Evolutionary conservation across 2,113 vertebrate genomes (phyloP).

Genomic region (Calidris pugnax): DNA sequence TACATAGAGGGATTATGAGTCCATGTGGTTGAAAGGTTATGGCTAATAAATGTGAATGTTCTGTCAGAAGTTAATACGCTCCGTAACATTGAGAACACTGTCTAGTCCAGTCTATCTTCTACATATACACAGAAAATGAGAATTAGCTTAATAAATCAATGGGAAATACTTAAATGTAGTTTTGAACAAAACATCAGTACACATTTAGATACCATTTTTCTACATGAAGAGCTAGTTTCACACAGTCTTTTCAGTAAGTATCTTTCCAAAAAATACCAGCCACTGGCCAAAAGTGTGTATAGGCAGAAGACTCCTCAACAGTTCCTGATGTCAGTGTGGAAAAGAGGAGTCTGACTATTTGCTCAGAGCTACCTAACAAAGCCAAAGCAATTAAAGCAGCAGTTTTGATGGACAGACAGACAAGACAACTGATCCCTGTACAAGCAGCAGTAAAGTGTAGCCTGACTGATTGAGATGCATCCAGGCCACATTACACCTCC

Average conservation of each 20-base stretch:
- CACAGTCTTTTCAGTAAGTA: background rate
- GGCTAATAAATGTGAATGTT: background rate
- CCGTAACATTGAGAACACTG: background rate
- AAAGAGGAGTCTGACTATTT: background rate
- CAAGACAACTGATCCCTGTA: background rate
- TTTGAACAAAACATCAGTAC: background rate
- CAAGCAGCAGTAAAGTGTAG: background rate
- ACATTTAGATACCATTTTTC: background rate
- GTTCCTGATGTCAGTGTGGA: background rate
- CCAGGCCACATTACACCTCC: background rate
- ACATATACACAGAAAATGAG: background rate
- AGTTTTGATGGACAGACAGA: background rate
- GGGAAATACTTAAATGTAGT: background rate
- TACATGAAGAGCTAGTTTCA: background rate
- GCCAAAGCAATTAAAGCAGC: background rate
- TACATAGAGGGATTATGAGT: background rate
- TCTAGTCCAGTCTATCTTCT: background rate
- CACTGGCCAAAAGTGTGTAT: background rate
- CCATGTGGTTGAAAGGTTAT: background rate
- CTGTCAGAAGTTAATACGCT: background rate
- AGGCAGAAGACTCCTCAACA: too few species aligned
- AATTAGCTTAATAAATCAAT: background rate
- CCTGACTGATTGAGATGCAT: background rate
- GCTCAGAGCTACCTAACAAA: background rate
- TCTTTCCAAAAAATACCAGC: background rate